phyloP scores from a whole-genome alignment of 1,140 invertebrate genomes.

The Rhagoletis zephyria region DNA sequence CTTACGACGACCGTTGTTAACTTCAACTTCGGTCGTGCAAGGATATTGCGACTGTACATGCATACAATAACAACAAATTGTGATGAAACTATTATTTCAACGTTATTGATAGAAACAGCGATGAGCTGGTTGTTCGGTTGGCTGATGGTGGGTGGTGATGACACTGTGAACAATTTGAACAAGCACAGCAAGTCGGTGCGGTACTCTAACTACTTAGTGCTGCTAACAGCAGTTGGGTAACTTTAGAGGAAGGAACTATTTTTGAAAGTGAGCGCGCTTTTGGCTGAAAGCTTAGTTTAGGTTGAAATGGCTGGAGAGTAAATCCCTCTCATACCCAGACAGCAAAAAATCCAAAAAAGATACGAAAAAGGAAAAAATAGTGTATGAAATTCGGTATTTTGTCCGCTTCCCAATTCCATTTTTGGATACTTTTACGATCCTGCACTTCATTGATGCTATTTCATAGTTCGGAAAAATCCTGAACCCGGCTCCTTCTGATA shows the following conservation, averaged over 20 bases:
- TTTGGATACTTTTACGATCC: no score
- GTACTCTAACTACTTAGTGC: not conserved
- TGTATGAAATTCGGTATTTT: no score
- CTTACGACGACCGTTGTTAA: not conserved
- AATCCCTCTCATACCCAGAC: no score
- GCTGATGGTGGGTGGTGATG: not conserved
- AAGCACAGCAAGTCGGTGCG: not conserved
- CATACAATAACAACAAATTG: conserved; percentile 8
- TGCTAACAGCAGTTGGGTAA: not conserved
- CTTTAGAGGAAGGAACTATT: not conserved
- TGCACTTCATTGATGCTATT: no score
- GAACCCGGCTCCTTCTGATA: no score
- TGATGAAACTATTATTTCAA: conserved; percentile 46
- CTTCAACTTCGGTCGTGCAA: not conserved
- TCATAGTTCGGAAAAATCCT: no score
- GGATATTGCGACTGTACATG: not conserved
- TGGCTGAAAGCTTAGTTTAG: no score
- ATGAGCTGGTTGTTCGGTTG: not conserved
- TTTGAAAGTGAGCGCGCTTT: no score
- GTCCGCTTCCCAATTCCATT: no score
- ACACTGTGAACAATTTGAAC: conserved; percentile 1
- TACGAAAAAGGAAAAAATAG: no score
- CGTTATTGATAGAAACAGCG: conserved; percentile 26
- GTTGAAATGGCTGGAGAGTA: no score
- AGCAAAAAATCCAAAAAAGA: no score